Base-by-base conservation (phyloP, 2,797 vertebrate species). In the Adrianichthys oophorus region DNA sequence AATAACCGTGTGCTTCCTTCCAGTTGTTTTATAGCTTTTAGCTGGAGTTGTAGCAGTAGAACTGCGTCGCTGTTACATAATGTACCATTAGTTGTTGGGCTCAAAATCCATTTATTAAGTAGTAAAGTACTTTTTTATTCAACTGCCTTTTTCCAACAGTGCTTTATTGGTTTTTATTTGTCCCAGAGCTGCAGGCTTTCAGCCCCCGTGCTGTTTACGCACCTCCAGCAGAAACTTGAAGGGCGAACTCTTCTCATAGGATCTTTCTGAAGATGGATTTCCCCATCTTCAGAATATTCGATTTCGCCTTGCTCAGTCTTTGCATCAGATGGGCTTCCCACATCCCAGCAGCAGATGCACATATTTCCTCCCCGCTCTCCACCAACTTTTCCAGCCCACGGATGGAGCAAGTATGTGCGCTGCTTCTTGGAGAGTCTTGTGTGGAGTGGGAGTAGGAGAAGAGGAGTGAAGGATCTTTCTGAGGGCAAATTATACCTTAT, bases 391-490 rank as follows among this genome's bases (percentile, higher is more conserved):
- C 55, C 42, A 19, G 59, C 54, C 56, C 63, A 51, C 51, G 61
- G 62, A 80, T 58, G 56, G 42, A 79, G 78, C 57, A 56, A 53
- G 67, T 68, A 66, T 55, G 44, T 54, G 58, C 51, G 57, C 68
- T 73, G 68, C 75, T 70, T 55, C 65, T 72, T 57, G 55, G 45
- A 69, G 75, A 76, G 70, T 60, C 74, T 80, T 37, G 61, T 62
- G 67, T 65, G 17, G 70, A 82, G 81, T 75, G 48, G 79, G 80
- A 78, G 79, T 76, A 58, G 87, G 82, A 85, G 76, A 82, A 75
- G 78, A 79, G 73, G 52, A 81, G 70, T 48, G 43, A 78, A 66
- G 63, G 66, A 76, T 54, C 58, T 53, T 57, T 56, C 48, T 56
- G 46, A 29, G 72, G 68, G 73, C 46, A 74, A 77, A 82, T 82